These are phyloP conservation scores for Eptatretus burgeri DNA, from an alignment of 2,113 vertebrate genomes.

Conservation along the genomic window DNA sequence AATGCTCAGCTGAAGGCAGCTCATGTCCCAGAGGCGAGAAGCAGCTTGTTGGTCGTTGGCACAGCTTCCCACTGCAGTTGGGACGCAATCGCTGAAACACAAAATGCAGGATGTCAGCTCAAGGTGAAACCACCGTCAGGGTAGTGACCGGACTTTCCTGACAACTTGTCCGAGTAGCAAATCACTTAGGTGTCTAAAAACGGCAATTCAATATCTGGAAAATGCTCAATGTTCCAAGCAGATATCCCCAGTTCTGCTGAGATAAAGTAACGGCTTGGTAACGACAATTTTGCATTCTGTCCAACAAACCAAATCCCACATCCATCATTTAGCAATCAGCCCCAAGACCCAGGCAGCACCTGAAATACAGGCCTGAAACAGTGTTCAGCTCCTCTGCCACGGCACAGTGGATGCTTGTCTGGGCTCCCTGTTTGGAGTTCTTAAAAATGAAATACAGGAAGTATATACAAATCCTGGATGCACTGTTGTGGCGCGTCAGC, in stretches of 20 bases:
- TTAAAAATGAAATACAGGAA: constrained; percentile 11
- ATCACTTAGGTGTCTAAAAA: no score
- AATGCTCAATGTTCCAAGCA: no score
- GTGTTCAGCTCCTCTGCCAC: constrained; percentile 19
- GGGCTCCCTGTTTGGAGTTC: constrained; percentile 20
- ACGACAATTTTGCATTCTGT: no score
- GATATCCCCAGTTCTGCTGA: no score
- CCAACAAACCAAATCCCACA: no score
- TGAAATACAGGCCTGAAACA: constrained; percentile 20
- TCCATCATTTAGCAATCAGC: no score
- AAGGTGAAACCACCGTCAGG: no score
- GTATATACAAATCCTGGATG: no score
- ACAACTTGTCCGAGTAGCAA: no score
- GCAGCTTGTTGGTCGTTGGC: constrained; percentile 38
- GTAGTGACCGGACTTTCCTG: no score
- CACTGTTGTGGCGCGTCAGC: constrained; percentile 27
- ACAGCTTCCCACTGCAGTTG: constrained; percentile 36
- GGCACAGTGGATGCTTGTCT: constrained; percentile 22
- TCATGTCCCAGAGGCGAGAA: constrained; percentile 41
- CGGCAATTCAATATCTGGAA: no score
- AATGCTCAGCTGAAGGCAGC: constrained; percentile 53
- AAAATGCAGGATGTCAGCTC: background rate
- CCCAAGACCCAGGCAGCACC: constrained; percentile 12
- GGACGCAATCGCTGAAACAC: constrained; percentile 35
- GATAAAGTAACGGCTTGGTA: no score